Conservation (phyloP, 2,797 vertebrate species). For the Okamejei kenojei region DNA sequence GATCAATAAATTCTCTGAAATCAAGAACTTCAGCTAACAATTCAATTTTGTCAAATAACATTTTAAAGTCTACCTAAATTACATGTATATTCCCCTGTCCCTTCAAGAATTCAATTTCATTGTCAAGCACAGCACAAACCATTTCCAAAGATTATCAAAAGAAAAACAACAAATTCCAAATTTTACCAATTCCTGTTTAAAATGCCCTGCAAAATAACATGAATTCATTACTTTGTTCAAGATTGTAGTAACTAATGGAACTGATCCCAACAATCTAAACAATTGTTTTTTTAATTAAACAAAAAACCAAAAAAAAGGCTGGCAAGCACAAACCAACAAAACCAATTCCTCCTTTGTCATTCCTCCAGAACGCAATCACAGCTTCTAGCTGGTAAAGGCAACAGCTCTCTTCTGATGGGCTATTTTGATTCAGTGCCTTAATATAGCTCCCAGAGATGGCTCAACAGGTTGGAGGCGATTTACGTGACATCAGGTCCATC, state of each 20-base stretch:
- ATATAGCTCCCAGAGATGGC: not conserved
- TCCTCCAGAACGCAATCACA: not conserved
- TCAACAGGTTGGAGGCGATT: not conserved
- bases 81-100: too few relatives aligned
- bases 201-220: not conserved
- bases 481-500: too few relatives aligned
- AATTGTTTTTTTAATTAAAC: not conserved
- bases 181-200: not conserved
- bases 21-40: too few relatives aligned
- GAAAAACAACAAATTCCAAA: not conserved
- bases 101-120: too few relatives aligned
- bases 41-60: too few relatives aligned
- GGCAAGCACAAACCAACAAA: not conserved
- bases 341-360: not conserved
- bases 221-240: not conserved
- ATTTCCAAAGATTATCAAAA: not conserved
- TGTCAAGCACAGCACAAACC: too few relatives aligned
- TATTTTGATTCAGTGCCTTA: not conserved
- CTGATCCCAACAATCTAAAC: too few relatives aligned
- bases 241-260: not conserved
- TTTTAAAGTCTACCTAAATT: too few relatives aligned
- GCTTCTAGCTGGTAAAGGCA: not conserved
- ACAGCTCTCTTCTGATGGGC: not conserved
- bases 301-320: not conserved
- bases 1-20: too few relatives aligned